phyloP scores from a whole-genome alignment of 2,888 invertebrate species.

The Andrena praecox region DNA sequence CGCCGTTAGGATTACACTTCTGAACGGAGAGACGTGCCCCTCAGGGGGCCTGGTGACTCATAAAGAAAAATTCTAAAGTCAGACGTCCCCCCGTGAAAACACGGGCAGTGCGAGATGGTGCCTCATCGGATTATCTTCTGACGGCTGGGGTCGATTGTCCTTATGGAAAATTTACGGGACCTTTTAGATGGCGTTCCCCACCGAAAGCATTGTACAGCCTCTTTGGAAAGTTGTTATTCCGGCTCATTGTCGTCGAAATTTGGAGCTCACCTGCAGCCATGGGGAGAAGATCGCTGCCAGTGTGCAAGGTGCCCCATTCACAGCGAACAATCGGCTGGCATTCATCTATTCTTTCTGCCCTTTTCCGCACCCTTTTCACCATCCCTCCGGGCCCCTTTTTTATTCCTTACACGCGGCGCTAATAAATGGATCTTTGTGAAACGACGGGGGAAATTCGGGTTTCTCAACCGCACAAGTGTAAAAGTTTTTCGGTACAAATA shows the following conservation, averaged over 20 bases:
- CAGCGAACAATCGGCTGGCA: slow-evolving; percentile 54
- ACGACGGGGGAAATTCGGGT: slow-evolving; percentile 14
- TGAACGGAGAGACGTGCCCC: background rate
- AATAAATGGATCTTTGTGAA: slow-evolving; percentile 29
- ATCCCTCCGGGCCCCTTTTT: background rate
- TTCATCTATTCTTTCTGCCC: slow-evolving; percentile 41
- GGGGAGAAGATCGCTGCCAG: slow-evolving; percentile 21
- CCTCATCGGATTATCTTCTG: slow-evolving; percentile 54
- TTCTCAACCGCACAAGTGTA: slow-evolving; percentile 9
- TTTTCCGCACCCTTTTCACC: slow-evolving; percentile 18
- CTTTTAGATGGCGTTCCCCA: slow-evolving; percentile 12
- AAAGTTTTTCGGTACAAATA: background rate
- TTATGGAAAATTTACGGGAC: slow-evolving; percentile 52
- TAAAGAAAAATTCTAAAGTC: slow-evolving; percentile 36
- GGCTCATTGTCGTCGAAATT: slow-evolving; percentile 58
- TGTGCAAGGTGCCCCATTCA: slow-evolving; percentile 59
- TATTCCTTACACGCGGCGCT: background rate
- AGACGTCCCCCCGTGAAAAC: slow-evolving; percentile 42
- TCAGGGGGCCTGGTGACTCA: background rate
- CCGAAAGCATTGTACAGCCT: slow-evolving; percentile 44
- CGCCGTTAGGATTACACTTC: background rate
- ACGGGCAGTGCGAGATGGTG: slow-evolving; percentile 20
- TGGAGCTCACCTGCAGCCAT: slow-evolving; percentile 50
- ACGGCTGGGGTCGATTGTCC: slow-evolving; percentile 35
- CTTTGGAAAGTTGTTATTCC: slow-evolving; percentile 60